Evolutionary conservation across 2,888 invertebrate genomes (phyloP), one percentile per base, ranked within the genome.

Genomic region (Euplexia lucipara): DNA sequence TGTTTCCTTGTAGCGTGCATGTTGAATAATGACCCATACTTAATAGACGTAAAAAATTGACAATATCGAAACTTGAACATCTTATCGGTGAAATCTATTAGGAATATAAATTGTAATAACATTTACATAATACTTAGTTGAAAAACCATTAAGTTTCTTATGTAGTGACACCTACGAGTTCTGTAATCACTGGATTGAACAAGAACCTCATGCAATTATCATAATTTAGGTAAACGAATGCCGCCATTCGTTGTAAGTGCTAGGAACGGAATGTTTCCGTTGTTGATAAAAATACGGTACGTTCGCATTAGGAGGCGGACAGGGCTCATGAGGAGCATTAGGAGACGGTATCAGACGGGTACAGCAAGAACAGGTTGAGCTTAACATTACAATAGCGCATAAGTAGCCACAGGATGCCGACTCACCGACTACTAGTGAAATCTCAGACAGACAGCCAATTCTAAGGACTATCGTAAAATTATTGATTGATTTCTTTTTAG

Each of bases 11-110:
- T 88, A 86, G 67, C 82, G 71, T 75, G 75, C 71, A 68, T 67
- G 61, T 86, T 89, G 86, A 87, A 81, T 88, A 87, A 89, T 89
- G 87, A 85, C 78, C 76, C 70, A 74, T 78, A 82, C 70, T 72
- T 80, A 81, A 80, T 72, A 66, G 72, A 70, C 58, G 57, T 66
- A 70, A 78, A 82, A 82, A 80, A 80, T 48, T 73, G 12, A 81
- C 82, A 80, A 74, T 74, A 76, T 74, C 70, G 53, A 70, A 75
- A 72, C 69, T 78, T 62, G 70, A 75, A 73, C 72, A 73, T 78
- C 62, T 75, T 70, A 79, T 79, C 80, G 64, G 57, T 67, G 41
- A 44, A 64, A 73, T 80, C 72, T 67, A 70, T 78, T 70, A 67
- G 44, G 64, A 52, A 73, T 69, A 75, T 81, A 70, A 74, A 77